Evolutionary conservation across 2,113 vertebrate genomes (phyloP), one percentile per base, ranked within the genome.

Genomic region (Cyrtonyx montezumae): DNA sequence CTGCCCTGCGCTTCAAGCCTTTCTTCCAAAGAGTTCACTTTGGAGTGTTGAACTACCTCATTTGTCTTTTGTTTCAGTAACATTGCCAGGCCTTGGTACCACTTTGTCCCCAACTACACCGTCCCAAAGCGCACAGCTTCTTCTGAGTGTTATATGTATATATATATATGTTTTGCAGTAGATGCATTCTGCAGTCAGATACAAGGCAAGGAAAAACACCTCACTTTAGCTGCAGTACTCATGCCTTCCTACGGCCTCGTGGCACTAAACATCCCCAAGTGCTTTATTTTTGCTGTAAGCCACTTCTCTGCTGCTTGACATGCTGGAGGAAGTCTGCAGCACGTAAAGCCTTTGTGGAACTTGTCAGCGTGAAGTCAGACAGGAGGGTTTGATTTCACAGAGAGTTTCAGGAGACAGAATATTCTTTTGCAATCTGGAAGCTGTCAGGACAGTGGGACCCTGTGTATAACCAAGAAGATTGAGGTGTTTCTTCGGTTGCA

Each of bases 21-120:
- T 82, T 80, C 77, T 88, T 90, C 77, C 87, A 79, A 88, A 89
- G 85, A 42, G 42, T 91, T 88, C 25, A 2, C 79, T 92, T 84
- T 81, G 87, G 83, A 74, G 34, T 82, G 34, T 71, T 95, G 66
- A 94, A 85, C 96, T 96, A 96, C 96, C 96, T 96, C 96, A 79
- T 95, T 85, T 63, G 63, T 94, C 87, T 79, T 89, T 45, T 66
- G 42, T 79, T 94, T 66, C 53, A 66, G 55, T 77, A 91, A 61
- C 84, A 59, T 91, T 6, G 0, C 45, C 73, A 75, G 82, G 59
- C 65, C 86, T 86, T 86, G 61, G n/a, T 93, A 46, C n/a, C 61
- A 13, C 69, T 53, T 67, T 67, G 15, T 79, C 92, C 22, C 23
- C 51, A 46, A 45, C 34, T n/a, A 21, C 81, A 20, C 81, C 74